Percentiles rank a stretch among this genome's conserved stretches.
phyloP scores from a whole-genome alignment of 2,113 vertebrate species.

The Strigops habroptila region DNA sequence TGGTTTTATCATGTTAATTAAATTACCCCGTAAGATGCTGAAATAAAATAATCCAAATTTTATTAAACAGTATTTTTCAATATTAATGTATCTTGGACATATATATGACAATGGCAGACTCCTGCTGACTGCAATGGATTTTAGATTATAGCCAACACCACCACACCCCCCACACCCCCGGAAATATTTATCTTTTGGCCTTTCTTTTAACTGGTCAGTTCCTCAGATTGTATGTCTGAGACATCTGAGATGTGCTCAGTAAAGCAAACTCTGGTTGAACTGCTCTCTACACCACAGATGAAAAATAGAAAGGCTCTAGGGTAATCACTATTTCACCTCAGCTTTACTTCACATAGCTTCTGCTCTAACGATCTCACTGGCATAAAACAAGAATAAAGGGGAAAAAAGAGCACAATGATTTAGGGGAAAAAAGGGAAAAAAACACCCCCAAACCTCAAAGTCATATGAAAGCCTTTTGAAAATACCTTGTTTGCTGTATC shows the following conservation, averaged over 20 bases:
- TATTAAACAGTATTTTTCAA: background rate
- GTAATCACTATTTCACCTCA: background rate
- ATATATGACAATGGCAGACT: background rate
- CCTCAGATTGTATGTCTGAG: background rate
- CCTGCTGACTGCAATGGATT: background rate
- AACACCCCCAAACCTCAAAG: background rate
- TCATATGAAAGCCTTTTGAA: background rate
- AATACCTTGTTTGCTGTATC: background rate
- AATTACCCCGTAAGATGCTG: background rate
- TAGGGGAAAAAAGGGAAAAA: accelerated
- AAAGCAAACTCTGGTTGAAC: background rate
- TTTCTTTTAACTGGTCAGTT: background rate
- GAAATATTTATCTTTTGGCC: background rate
- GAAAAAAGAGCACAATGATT: background rate
- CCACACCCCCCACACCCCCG: no score
- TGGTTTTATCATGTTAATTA: background rate
- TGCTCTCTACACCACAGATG: background rate
- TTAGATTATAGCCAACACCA: background rate
- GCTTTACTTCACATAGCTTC: background rate
- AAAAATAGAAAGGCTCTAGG: background rate
- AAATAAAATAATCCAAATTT: background rate
- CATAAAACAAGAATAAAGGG: background rate
- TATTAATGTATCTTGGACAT: background rate
- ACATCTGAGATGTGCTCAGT: background rate
- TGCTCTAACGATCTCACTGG: background rate